Evolutionary conservation across 2,797 vertebrate genomes (phyloP).

Genomic region (Periophthalmus magnuspinnatus): DNA sequence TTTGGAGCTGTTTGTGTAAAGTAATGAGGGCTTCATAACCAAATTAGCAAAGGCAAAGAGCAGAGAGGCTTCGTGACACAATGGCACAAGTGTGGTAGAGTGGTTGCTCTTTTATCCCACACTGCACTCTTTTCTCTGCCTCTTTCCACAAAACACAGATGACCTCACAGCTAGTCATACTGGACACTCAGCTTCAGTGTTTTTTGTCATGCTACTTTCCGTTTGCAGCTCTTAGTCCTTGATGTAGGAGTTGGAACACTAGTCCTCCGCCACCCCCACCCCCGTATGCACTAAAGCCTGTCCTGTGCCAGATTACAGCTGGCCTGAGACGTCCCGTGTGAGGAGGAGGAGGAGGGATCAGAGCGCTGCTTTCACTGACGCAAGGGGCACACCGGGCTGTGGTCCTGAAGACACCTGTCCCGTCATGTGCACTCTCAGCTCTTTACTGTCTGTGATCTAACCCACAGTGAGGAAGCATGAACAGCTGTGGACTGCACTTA

Average conservation of each 20-base stretch:
- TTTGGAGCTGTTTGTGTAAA: slow-evolving; percentile 15
- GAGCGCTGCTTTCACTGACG: slow-evolving; percentile 50
- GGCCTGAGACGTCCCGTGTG: slow-evolving; percentile 54
- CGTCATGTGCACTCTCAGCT: slow-evolving; percentile 37
- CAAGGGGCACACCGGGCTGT: slow-evolving; percentile 40
- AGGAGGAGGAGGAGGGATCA: slow-evolving; percentile 41
- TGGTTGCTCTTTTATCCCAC: slow-evolving; percentile 20
- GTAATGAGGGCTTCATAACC: slow-evolving; percentile 7
- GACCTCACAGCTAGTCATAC: slow-evolving; percentile 61
- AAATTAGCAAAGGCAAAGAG: slow-evolving; percentile 14
- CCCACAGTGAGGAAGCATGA: slow-evolving; percentile 27
- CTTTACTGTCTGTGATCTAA: slow-evolving; percentile 38
- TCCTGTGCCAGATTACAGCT: slow-evolving; percentile 67
- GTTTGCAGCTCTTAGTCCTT: slow-evolving; percentile 43
- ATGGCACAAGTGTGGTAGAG: slow-evolving; percentile 14
- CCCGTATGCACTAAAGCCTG: slow-evolving; percentile 23
- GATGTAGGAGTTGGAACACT: slow-evolving; percentile 34
- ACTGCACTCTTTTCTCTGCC: slow-evolving; percentile 13
- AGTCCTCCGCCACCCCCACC: slow-evolving; percentile 22
- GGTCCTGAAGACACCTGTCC: slow-evolving; percentile 52
- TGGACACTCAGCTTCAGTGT: slow-evolving; percentile 34
- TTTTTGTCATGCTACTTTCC: slow-evolving; percentile 47
- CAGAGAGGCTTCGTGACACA: slow-evolving; percentile 10
- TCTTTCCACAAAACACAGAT: slow-evolving; percentile 30
- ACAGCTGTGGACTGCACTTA: slow-evolving; percentile 46